A percentile compares a stretch with the other conserved stretches of the same genome.
phyloP scores from a whole-genome alignment of 2,888 invertebrate genomes.

The Sarcophaga caerulescens region DNA sequence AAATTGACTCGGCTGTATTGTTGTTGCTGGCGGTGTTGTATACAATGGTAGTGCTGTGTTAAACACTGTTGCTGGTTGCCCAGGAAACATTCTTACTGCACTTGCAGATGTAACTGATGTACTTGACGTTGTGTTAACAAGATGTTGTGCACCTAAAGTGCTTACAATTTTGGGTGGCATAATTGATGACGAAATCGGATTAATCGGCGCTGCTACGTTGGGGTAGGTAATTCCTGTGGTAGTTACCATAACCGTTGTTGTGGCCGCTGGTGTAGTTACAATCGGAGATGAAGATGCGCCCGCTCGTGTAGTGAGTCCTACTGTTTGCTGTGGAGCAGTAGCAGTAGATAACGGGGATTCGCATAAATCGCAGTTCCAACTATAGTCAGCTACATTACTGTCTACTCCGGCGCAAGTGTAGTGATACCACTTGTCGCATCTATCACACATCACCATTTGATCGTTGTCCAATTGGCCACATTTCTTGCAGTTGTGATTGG shows the following conservation, averaged over 20 bases:
- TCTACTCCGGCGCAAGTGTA: conserved; percentile 20
- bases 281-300: conserved; percentile 40
- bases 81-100: not conserved
- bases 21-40: not conserved
- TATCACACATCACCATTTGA: conserved; percentile 14
- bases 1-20: not conserved
- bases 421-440: conserved; percentile 33
- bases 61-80: not conserved
- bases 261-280: not conserved
- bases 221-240: not conserved
- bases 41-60: not conserved
- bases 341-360: not conserved
- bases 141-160: not conserved
- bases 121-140: too few species aligned
- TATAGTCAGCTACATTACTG: conserved; percentile 34
- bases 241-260: not conserved
- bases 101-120: too few species aligned
- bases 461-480: conserved; percentile 12
- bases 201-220: not conserved
- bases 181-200: not conserved
- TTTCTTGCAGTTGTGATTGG: conserved; percentile 8
- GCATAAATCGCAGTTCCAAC: conserved; percentile 35
- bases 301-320: not conserved
- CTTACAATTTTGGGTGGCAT: not conserved
- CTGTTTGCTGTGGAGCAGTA: not conserved